Evolutionary conservation across 2,113 vertebrate genomes (phyloP).

Genomic region (Ranitomeya imitator): DNA sequence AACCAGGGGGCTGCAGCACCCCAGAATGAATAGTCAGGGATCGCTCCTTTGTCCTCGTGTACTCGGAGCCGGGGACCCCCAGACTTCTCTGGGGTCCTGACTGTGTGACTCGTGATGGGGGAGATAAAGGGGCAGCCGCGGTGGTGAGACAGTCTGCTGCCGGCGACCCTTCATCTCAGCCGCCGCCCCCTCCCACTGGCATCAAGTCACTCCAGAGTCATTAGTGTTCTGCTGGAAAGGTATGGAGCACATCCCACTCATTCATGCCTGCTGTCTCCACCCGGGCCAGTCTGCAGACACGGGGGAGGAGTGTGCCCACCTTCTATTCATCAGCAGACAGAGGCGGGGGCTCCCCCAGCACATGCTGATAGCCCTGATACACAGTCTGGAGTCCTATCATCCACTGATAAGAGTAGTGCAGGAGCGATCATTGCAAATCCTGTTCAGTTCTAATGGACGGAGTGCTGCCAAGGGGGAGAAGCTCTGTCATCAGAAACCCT

Average conservation of each 20-base stretch:
- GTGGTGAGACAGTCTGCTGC: constrained; percentile 47
- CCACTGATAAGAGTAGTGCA: not conserved
- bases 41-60: too few species aligned
- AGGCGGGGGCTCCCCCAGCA: too few species aligned
- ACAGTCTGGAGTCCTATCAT: not conserved
- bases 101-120: constrained; percentile 8
- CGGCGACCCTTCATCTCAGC: constrained; percentile 33
- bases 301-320: constrained; percentile 50
- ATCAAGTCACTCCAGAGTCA: constrained; percentile 49
- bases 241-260: constrained; percentile 49
- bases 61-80: too few species aligned
- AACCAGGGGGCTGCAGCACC: not conserved
- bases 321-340: constrained; percentile 13
- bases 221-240: constrained; percentile 29
- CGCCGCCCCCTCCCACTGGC: constrained; percentile 48
- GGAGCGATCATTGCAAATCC: not conserved
- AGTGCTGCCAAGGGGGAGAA: too few species aligned
- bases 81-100: not conserved
- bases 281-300: constrained; percentile 48
- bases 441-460: too few species aligned
- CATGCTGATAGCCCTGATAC: too few species aligned
- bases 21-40: not conserved
- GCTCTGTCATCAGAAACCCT: too few species aligned
- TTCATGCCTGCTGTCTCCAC: constrained; percentile 44
- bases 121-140: constrained; percentile 47